These are phyloP conservation scores for Orientallactaga sibirica DNA, from an alignment of 2,797 vertebrate species.

Conservation along the genomic window DNA sequence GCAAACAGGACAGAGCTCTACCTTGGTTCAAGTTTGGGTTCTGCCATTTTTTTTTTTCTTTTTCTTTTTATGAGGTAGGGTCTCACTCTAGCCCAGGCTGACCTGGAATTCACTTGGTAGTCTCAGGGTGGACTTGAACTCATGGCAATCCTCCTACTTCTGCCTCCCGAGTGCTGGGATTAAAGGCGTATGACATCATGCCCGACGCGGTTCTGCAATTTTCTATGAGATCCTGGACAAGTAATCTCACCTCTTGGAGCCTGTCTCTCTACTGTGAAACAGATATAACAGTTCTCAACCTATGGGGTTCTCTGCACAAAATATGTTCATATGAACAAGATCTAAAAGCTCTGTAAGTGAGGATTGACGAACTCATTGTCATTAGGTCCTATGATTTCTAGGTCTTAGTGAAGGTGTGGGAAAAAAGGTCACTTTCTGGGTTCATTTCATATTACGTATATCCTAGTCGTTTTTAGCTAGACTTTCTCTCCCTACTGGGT, in stretches of 20 bases:
- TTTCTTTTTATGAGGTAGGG: not conserved
- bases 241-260: not conserved
- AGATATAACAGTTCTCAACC: not conserved
- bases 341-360: not conserved
- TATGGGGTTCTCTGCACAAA: not conserved
- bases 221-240: not conserved
- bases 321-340: not conserved
- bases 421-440: not conserved
- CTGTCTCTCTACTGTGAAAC: not conserved
- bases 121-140: too few relatives aligned
- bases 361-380: not conserved
- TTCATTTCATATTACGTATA: not conserved
- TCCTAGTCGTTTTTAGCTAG: not conserved
- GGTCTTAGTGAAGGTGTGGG: not conserved
- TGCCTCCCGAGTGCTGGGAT: too few relatives aligned
- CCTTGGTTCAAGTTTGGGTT: conserved; percentile 2
- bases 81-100: too few relatives aligned
- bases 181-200: too few relatives aligned
- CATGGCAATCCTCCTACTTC: too few relatives aligned
- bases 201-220: not conserved
- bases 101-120: too few relatives aligned
- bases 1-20: not conserved
- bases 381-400: not conserved
- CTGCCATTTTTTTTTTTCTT: not conserved
- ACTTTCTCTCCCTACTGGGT: not conserved